Base-by-base conservation (phyloP, 2,113 vertebrate genomes). In the Trichechus manatus region DNA sequence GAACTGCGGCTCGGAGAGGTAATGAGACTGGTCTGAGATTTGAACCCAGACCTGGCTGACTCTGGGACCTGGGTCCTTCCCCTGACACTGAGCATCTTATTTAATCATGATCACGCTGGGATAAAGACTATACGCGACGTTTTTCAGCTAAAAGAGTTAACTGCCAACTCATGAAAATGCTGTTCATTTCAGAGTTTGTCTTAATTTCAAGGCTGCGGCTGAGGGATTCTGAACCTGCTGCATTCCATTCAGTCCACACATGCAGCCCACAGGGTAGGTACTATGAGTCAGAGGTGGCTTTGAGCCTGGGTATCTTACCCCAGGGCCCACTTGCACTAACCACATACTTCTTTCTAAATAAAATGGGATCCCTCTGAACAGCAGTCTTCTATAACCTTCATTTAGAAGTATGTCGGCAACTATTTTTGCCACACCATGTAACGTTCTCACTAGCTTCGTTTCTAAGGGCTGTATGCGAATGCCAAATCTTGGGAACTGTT, bases 101-200 rank as follows among this genome's bases (percentile, higher is more conserved):
- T 20, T 19, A n/a, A n/a, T 66, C 53, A 9, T n/a, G 74, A 27
- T 9, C 2, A 0, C 27, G 3, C 9, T 0, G 31, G 6, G 29
- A 66, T 10, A 20, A 70, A 79, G 14, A 68, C 47, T 44, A 77
- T 23, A 53, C 68, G 27, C 39, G n/a, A 59, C 59, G 15, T 84
- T 70, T 83, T 87, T 36, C 82, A 78, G 39, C 23, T 42, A 25
- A 84, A 39, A 50, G 22, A 72, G 61, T 23, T 91, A 39, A 66
- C 74, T 9, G 3, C n/a, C 63, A 44, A n/a, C 25, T 61, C 9
- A 74, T 3, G 42, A 82, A 47, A 31, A 79, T 1, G 8, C 27
- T 19, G 29, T 91, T 89, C 20, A 1, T 50, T 42, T 82, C 39
- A 17, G 36, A 72, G 59, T 29, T 87, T 92, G 22, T 59, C 39